Conservation (phyloP, 2,797 vertebrate genomes). For the Propithecus deckenii region DNA sequence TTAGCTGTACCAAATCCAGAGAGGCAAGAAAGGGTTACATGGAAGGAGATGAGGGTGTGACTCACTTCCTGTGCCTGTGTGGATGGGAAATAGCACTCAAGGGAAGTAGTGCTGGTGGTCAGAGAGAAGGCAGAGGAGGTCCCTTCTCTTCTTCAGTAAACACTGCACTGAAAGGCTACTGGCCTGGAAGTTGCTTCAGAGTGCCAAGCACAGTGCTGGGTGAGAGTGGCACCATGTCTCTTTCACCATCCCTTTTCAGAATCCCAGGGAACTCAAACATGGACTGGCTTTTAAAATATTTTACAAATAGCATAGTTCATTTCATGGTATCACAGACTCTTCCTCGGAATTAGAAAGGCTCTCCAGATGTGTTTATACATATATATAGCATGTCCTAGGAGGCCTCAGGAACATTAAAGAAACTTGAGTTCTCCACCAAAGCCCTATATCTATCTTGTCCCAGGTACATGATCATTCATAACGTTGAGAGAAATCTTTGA, state of each 20-base stretch:
- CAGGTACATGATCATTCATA: background rate
- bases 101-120: too few relatives aligned
- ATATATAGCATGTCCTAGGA: background rate
- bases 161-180: background rate
- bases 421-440: background rate
- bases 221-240: background rate
- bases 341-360: slow-evolving; percentile 6
- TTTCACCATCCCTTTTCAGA: background rate
- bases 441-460: background rate
- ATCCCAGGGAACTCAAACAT: background rate
- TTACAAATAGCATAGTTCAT: background rate
- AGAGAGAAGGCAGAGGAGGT: background rate
- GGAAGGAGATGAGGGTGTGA: background rate
- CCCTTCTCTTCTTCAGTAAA: background rate
- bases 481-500: background rate
- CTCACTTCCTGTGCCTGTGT: background rate
- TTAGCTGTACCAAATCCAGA: background rate
- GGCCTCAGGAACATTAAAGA: background rate
- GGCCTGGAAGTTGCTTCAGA: background rate
- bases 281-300: slow-evolving; percentile 2
- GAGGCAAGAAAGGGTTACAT: background rate
- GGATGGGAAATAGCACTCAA: background rate
- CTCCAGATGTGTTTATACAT: background rate
- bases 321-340: background rate
- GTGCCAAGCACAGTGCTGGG: background rate